phyloP scores from a whole-genome alignment of 2,797 vertebrate genomes.

The Anabacerthia variegaticeps region DNA sequence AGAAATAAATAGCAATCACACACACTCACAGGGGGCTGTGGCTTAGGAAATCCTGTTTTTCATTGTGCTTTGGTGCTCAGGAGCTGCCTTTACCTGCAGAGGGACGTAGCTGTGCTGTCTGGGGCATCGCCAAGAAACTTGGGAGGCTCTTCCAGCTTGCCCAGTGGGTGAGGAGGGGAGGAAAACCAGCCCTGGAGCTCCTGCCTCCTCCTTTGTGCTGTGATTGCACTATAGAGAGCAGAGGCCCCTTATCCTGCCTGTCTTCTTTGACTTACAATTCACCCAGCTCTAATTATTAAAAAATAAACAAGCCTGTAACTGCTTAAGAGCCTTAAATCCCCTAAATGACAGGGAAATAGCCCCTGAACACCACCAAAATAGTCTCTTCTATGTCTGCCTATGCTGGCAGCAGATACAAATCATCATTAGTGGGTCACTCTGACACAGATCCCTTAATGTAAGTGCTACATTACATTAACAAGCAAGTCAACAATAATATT shows the following conservation, averaged over 20 bases:
- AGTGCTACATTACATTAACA: constrained; percentile 63
- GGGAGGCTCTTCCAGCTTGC: background rate
- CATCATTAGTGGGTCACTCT: constrained; percentile 53
- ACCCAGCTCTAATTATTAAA: constrained; percentile 56
- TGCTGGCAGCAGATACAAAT: constrained; percentile 55
- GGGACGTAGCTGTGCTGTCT: background rate
- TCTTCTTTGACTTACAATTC: constrained; percentile 21
- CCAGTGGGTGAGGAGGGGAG: background rate
- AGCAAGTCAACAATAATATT: constrained; percentile 67
- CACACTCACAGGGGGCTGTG: background rate
- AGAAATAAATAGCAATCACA: background rate
- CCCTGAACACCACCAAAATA: background rate
- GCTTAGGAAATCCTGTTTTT: background rate
- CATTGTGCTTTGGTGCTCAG: background rate
- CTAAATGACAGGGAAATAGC: constrained; percentile 55
- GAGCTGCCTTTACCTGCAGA: background rate
- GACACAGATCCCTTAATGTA: constrained; percentile 59
- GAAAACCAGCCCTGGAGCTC: background rate
- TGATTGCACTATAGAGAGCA: background rate
- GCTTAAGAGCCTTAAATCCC: constrained; percentile 53
- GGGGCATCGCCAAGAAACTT: background rate
- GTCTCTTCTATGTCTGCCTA: constrained; percentile 29
- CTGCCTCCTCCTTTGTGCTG: background rate
- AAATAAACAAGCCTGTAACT: constrained; percentile 57
- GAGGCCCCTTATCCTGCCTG: background rate